phyloP scores from a whole-genome alignment of 2,888 invertebrate species.

The Dicyrtomina minuta region DNA sequence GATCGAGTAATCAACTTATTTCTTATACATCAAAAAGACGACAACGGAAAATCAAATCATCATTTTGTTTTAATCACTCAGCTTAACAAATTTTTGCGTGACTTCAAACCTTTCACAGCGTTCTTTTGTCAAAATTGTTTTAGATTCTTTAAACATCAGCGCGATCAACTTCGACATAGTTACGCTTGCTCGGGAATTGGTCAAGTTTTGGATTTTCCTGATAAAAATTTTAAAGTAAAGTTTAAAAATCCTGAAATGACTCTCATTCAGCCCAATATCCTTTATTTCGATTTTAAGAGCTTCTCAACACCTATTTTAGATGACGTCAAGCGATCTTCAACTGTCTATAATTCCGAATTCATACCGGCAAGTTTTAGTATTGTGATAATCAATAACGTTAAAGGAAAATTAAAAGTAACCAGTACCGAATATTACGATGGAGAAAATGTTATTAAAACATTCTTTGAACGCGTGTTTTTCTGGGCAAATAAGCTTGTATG shows the following conservation, averaged over 20 bases:
- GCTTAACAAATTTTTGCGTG: background rate
- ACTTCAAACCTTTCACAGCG: background rate
- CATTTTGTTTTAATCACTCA: conserved; percentile 9
- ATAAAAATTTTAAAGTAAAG: background rate
- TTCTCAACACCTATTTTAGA: background rate
- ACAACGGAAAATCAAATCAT: background rate
- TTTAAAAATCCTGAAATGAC: background rate
- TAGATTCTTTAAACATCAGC: background rate
- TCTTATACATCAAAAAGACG: background rate
- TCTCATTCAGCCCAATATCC: background rate
- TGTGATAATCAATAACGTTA: background rate
- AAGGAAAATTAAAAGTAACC: background rate
- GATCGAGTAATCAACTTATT: background rate
- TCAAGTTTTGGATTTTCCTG: background rate
- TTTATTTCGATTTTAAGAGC: conserved; percentile 2
- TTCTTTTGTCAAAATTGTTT: background rate
- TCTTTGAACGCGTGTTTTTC: background rate
- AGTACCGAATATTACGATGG: conserved; percentile 5
- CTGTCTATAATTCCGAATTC: background rate
- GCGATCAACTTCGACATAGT: too few relatives aligned
- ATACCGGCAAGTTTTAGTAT: background rate
- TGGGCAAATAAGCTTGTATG: background rate
- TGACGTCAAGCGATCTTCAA: background rate
- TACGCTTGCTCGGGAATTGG: background rate
- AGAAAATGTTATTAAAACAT: conserved; percentile 2